Evolutionary conservation across 1,140 invertebrate species (phyloP).

Genomic region (Lordiphosa clarofinis): DNA sequence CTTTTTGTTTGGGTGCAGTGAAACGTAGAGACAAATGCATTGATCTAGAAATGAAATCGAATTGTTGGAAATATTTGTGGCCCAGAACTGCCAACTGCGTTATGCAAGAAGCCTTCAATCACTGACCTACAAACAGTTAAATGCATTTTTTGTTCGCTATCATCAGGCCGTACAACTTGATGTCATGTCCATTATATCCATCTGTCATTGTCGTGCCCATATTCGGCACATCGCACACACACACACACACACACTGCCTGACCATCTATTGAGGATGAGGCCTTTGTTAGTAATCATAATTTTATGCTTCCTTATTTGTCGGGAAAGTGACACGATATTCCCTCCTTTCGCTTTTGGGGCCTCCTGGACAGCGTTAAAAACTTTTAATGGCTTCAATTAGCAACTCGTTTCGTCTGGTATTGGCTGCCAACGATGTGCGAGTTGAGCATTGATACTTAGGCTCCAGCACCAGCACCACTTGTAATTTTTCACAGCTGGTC

Average conservation of each 20-base stretch:
- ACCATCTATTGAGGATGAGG: slow-evolving; percentile 30
- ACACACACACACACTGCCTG: too few relatives aligned
- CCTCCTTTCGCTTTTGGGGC: slow-evolving; percentile 57
- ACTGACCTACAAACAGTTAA: slow-evolving; percentile 13
- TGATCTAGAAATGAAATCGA: slow-evolving; percentile 55
- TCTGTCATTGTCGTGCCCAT: slow-evolving; percentile 36
- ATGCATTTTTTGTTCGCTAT: slow-evolving; percentile 14
- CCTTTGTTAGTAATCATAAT: slow-evolving; percentile 59
- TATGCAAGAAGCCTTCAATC: not conserved
- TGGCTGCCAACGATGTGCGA: slow-evolving; percentile 72
- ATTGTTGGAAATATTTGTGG: slow-evolving; percentile 9
- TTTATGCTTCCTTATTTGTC: slow-evolving; percentile 69
- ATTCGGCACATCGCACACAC: slow-evolving; percentile 46
- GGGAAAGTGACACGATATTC: slow-evolving; percentile 47
- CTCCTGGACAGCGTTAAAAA: slow-evolving; percentile 32
- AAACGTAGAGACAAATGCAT: slow-evolving; percentile 25
- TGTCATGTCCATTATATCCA: slow-evolving; percentile 32
- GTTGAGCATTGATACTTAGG: slow-evolving; percentile 47
- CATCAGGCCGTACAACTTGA: slow-evolving; percentile 22
- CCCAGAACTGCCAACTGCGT: not conserved
- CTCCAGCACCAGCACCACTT: slow-evolving; percentile 16
- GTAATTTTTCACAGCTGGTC: slow-evolving; percentile 52
- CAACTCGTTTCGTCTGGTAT: slow-evolving; percentile 51
- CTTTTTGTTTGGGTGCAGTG: slow-evolving; percentile 27
- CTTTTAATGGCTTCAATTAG: slow-evolving; percentile 73